Conservation (phyloP, 1,140 invertebrate species). For the Oscheius sp. region DNA sequence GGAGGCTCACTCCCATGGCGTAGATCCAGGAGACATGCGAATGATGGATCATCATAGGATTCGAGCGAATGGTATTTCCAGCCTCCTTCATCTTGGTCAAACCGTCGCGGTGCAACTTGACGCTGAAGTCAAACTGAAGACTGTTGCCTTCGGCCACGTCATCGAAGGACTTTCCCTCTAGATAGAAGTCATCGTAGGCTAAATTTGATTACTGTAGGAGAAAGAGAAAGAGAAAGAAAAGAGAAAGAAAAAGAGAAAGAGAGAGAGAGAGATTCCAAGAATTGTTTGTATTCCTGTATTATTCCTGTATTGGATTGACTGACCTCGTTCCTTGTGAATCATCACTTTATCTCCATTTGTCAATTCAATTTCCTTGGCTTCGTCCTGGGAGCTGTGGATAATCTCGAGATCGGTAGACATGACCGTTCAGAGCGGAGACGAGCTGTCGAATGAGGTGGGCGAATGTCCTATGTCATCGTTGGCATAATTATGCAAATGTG, state of each 20-base stretch:
- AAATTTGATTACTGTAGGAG: neutral
- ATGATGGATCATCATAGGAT: constrained; percentile 5
- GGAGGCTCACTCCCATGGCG: neutral
- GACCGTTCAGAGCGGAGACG: too few relatives aligned
- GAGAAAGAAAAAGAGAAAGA: neutral
- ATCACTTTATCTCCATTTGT: neutral
- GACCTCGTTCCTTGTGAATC: neutral
- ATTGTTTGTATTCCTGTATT: neutral
- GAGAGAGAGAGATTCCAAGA: neutral
- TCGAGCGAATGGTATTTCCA: neutral
- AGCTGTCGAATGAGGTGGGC: too few relatives aligned
- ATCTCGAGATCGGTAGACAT: too few relatives aligned
- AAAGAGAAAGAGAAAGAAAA: neutral
- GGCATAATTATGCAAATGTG: too few relatives aligned
- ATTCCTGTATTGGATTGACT: neutral
- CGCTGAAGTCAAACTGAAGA: neutral
- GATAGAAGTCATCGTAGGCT: constrained; percentile 13
- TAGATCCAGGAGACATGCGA: neutral
- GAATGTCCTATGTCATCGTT: too few relatives aligned
- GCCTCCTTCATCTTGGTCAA: neutral
- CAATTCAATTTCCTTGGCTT: neutral
- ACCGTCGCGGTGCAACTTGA: neutral
- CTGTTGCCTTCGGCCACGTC: neutral
- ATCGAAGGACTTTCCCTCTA: constrained; percentile 1
- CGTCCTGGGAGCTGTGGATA: too few relatives aligned